phyloP scores from a whole-genome alignment of 2,888 invertebrate genomes.

The Plagiodera versicolora region DNA sequence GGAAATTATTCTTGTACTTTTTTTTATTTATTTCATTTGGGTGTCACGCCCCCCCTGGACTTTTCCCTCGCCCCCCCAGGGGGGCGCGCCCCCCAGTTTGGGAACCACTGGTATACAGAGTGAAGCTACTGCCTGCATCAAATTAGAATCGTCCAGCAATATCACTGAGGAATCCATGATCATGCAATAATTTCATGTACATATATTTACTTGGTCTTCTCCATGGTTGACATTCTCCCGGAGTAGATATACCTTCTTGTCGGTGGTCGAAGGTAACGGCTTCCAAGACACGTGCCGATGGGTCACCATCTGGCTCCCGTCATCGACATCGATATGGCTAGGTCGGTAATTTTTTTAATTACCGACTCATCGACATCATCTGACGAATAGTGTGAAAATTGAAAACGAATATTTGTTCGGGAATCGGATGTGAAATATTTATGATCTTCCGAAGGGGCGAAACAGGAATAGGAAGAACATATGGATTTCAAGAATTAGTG shows the following conservation, averaged over 20 bases:
- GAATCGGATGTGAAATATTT: not conserved
- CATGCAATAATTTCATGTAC: too few relatives aligned
- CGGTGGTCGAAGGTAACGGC: conserved; percentile 23
- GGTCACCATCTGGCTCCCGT: conserved; percentile 5
- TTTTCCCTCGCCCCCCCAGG: too few relatives aligned
- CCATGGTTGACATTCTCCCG: not conserved
- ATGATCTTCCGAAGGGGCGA: not conserved
- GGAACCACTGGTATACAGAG: too few relatives aligned
- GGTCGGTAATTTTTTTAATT: conserved; percentile 16
- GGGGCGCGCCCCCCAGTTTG: too few relatives aligned
- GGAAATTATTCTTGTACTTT: too few relatives aligned
- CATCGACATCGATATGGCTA: conserved; percentile 9
- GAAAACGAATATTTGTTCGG: not conserved
- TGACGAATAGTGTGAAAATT: not conserved
- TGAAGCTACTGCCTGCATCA: too few relatives aligned
- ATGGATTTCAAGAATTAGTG: too few relatives aligned
- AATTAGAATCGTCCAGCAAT: too few relatives aligned
- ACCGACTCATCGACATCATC: not conserved
- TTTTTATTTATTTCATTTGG: too few relatives aligned
- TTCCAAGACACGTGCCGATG: conserved; percentile 28
- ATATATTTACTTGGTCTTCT: not conserved
- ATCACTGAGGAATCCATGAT: too few relatives aligned
- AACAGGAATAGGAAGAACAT: too few relatives aligned
- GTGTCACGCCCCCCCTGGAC: too few relatives aligned
- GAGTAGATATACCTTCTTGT: not conserved